Evolutionary conservation across 1,140 invertebrate genomes (phyloP).

Genomic region (Colletes gigas): DNA sequence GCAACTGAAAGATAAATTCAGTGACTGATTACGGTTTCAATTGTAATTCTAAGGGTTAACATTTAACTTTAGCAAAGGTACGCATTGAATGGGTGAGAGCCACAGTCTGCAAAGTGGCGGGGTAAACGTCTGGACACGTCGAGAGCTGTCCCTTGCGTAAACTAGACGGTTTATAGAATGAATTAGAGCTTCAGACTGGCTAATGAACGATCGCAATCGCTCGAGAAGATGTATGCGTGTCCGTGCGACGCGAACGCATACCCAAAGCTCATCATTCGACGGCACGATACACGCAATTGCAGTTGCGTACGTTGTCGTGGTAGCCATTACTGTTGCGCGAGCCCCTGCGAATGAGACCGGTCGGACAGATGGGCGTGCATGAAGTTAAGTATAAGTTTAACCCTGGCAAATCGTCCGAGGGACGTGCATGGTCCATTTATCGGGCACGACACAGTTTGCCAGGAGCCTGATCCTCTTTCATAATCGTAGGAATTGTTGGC

Average conservation of each 20-base stretch:
- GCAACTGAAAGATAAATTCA: too few relatives aligned
- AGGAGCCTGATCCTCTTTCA: neutral
- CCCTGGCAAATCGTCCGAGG: slow-evolving; percentile 33
- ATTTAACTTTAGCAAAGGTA: neutral
- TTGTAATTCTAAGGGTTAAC: neutral
- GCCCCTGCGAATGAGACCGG: neutral
- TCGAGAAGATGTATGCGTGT: slow-evolving; percentile 1
- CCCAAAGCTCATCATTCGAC: slow-evolving; percentile 33
- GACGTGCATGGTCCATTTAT: slow-evolving; percentile 14
- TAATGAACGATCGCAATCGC: slow-evolving; percentile 38
- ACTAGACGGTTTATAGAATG: slow-evolving; percentile 30
- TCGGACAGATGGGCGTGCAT: slow-evolving; percentile 24
- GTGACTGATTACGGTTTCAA: too few relatives aligned
- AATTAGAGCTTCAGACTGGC: slow-evolving; percentile 26
- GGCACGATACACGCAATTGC: slow-evolving; percentile 39
- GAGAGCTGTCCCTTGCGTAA: neutral
- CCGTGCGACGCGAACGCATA: slow-evolving; percentile 1
- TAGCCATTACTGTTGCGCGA: slow-evolving; percentile 39
- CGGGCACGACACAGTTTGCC: neutral
- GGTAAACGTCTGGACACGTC: neutral
- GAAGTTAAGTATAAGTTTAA: slow-evolving; percentile 48
- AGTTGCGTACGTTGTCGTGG: slow-evolving; percentile 23
- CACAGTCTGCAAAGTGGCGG: neutral
- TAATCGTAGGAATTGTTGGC: neutral
- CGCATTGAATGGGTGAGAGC: neutral